These are phyloP conservation scores for Lordiphosa collinella DNA, from an alignment of 1,140 invertebrate genomes.

Conservation along the genomic window DNA sequence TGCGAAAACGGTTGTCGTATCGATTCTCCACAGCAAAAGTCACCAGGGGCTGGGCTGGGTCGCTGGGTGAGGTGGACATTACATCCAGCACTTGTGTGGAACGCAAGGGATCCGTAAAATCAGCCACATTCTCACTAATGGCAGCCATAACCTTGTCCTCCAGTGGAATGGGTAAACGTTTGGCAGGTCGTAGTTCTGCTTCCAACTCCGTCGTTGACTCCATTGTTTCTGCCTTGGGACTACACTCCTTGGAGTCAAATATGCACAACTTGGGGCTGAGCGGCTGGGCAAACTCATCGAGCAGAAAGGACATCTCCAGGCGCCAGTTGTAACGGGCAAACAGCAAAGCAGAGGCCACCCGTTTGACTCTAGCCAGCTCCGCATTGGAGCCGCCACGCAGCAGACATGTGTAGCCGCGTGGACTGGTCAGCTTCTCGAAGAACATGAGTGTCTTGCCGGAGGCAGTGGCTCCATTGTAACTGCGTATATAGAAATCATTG, in stretches of 20 bases:
- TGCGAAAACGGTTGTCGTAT: slow-evolving; percentile 86
- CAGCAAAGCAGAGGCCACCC: slow-evolving; percentile 89
- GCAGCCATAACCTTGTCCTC: slow-evolving; percentile 81
- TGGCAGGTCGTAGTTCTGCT: slow-evolving; percentile 25
- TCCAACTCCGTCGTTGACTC: slow-evolving; percentile 21
- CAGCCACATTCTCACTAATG: slow-evolving; percentile 81
- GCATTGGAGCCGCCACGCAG: slow-evolving; percentile 88
- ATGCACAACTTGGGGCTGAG: slow-evolving; percentile 70
- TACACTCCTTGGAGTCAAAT: slow-evolving; percentile 76
- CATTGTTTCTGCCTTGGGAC: slow-evolving; percentile 40
- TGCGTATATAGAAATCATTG: slow-evolving; percentile 90
- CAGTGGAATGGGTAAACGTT: slow-evolving; percentile 26
- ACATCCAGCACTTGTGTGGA: slow-evolving; percentile 32
- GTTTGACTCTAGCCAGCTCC: slow-evolving; percentile 91
- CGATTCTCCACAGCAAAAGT: slow-evolving; percentile 83
- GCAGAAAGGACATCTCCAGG: slow-evolving; percentile 93
- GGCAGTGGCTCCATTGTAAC: slow-evolving; percentile 78
- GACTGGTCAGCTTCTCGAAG: slow-evolving; percentile 92
- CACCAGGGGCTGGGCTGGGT: slow-evolving; percentile 31
- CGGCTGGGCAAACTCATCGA: slow-evolving; percentile 83
- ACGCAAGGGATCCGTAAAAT: slow-evolving; percentile 90
- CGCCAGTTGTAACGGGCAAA: slow-evolving; percentile 94
- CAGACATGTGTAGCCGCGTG: slow-evolving; percentile 93
- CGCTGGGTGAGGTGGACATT: slow-evolving; percentile 14
- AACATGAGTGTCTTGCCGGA: slow-evolving; percentile 93